These are phyloP conservation scores for Cecidostiba fungosa DNA, from an alignment of 2,888 invertebrate species.

Conservation along the genomic window DNA sequence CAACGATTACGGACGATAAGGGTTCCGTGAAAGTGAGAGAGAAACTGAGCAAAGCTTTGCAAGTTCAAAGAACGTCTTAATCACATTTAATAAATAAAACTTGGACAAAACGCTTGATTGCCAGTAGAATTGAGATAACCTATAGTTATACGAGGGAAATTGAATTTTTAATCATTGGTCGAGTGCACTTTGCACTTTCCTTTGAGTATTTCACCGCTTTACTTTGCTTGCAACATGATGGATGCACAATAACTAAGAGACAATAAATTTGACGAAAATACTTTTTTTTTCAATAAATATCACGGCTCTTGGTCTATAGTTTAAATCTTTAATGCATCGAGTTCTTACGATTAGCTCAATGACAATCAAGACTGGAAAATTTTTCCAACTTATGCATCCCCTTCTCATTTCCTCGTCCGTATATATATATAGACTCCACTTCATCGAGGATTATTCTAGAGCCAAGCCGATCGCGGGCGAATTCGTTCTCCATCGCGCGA, in stretches of 20 bases:
- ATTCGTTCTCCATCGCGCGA: slow-evolving; percentile 54
- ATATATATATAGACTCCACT: not conserved
- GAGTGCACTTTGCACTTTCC: slow-evolving; percentile 2
- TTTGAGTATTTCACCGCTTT: too few relatives aligned
- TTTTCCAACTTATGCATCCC: not conserved
- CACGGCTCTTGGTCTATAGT: too few relatives aligned
- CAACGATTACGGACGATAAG: slow-evolving; percentile 51
- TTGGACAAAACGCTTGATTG: not conserved
- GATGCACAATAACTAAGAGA: too few relatives aligned
- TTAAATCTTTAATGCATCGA: too few relatives aligned
- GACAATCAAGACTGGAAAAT: not conserved
- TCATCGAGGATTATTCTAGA: not conserved
- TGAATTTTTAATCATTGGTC: slow-evolving; percentile 5
- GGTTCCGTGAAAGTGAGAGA: not conserved
- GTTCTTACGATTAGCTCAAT: too few relatives aligned
- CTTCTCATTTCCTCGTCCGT: not conserved
- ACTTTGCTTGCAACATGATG: too few relatives aligned
- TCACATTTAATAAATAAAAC: slow-evolving; percentile 24
- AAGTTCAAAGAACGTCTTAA: slow-evolving; percentile 58
- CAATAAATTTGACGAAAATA: too few relatives aligned
- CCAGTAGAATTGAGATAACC: not conserved
- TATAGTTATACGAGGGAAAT: not conserved
- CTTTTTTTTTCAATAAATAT: too few relatives aligned
- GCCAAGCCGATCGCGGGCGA: slow-evolving; percentile 8
- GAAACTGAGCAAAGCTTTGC: not conserved